Conservation (phyloP, 2,888 invertebrate genomes). For the Alloscopus bannaensis region DNA sequence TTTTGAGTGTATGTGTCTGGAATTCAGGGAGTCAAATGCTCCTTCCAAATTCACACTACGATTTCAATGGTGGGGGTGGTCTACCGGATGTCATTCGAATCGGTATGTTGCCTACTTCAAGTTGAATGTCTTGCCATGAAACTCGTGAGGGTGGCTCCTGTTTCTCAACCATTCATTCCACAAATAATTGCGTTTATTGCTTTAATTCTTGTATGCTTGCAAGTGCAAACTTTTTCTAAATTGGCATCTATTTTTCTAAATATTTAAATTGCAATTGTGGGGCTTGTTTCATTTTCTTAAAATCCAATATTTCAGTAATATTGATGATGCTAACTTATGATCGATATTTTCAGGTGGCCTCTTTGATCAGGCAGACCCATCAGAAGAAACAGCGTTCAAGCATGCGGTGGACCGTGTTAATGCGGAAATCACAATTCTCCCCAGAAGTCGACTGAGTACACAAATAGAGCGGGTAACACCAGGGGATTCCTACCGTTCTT, state of each 20-base stretch:
- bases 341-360: constrained; percentile 82
- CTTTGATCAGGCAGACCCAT: constrained; percentile 90
- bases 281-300: no score
- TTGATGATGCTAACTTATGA: constrained; percentile 13
- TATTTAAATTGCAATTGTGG: not conserved
- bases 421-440: constrained; percentile 86
- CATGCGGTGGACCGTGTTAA: constrained; percentile 95
- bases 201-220: no score
- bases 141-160: no score
- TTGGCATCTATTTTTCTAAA: no score
- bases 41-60: constrained; percentile 46
- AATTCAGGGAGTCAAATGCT: constrained; percentile 43
- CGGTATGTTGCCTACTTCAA: constrained; percentile 43
- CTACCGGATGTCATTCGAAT: constrained; percentile 66
- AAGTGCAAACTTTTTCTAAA: no score
- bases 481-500: constrained; percentile 95
- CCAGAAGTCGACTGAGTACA: constrained; percentile 89
- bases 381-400: constrained; percentile 92
- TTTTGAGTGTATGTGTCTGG: constrained; percentile 37
- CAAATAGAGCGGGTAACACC: constrained; percentile 93
- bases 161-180: no score
- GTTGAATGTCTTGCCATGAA: no score
- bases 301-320: not conserved
- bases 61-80: constrained; percentile 60
- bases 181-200: no score